Percentiles rank a stretch among this genome's conserved stretches.
phyloP scores from a whole-genome alignment of 2,888 invertebrate genomes.

The Vesta saturnalis region DNA sequence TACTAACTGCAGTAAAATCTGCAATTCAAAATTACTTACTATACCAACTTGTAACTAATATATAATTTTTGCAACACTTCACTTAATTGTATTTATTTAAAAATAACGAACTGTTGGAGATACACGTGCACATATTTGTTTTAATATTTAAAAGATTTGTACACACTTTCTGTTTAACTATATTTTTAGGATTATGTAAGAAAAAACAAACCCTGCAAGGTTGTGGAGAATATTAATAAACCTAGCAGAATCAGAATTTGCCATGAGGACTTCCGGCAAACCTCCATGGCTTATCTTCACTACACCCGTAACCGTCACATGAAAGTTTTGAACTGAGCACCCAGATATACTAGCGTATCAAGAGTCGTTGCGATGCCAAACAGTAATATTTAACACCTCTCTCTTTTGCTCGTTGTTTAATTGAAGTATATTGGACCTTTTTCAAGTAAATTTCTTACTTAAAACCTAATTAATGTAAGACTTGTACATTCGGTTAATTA shows the following conservation, averaged over 20 bases:
- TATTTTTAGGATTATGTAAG: not conserved
- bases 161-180: not conserved
- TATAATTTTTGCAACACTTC: too few species aligned
- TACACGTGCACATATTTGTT: not conserved
- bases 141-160: not conserved
- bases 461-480: too few species aligned
- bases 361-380: slow-evolving; percentile 55
- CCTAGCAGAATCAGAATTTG: slow-evolving; percentile 64
- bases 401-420: not conserved
- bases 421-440: not conserved
- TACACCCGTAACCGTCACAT: slow-evolving; percentile 58
- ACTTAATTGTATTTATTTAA: too few species aligned
- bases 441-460: not conserved
- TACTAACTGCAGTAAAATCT: too few species aligned
- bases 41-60: too few species aligned
- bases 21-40: too few species aligned
- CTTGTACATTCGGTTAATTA: too few species aligned
- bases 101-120: too few species aligned
- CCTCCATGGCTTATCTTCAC: slow-evolving; percentile 66
- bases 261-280: slow-evolving; percentile 67
- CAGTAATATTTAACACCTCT: slow-evolving; percentile 50
- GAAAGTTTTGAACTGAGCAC: slow-evolving; percentile 61
- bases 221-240: slow-evolving; percentile 65
- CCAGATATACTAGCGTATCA: slow-evolving; percentile 58
- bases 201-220: slow-evolving; percentile 64